A percentile compares a stretch with the other conserved stretches of the same genome.
phyloP scores from a whole-genome alignment of 2,888 invertebrate genomes.

The Ormyrus labotus region DNA sequence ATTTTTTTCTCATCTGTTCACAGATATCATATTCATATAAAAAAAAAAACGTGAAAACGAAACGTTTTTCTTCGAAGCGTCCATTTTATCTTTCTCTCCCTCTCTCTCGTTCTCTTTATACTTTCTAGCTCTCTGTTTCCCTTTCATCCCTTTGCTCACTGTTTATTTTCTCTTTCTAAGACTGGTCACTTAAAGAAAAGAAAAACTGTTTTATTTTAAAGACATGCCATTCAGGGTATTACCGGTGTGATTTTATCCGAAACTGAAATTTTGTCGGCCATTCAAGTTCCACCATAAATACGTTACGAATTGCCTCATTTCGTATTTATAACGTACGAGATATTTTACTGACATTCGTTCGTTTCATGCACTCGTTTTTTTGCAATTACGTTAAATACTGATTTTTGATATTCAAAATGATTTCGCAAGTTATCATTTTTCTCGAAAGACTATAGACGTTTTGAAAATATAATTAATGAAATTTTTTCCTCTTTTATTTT shows the following conservation, averaged over 20 bases:
- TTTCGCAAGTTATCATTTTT: slow-evolving; percentile 6
- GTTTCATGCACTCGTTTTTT: slow-evolving; percentile 59
- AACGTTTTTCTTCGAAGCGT: slow-evolving; percentile 60
- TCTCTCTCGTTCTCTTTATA: slow-evolving; percentile 38
- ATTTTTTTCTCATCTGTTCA: slow-evolving; percentile 65
- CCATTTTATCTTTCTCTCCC: slow-evolving; percentile 53
- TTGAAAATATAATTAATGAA: slow-evolving; percentile 38
- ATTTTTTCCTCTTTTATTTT: slow-evolving; percentile 47
- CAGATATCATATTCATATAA: slow-evolving; percentile 60
- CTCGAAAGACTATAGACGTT: slow-evolving; percentile 37
- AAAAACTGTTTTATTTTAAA: slow-evolving; percentile 56
- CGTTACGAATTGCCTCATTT: slow-evolving; percentile 51
- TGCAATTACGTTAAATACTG: slow-evolving; percentile 59
- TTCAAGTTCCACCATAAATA: slow-evolving; percentile 59
- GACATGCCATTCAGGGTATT: slow-evolving; percentile 86
- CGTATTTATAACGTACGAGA: slow-evolving; percentile 56
- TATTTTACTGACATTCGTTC: slow-evolving; percentile 59
- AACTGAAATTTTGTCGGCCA: slow-evolving; percentile 73
- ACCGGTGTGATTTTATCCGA: slow-evolving; percentile 77
- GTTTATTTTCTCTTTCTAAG: slow-evolving; percentile 51
- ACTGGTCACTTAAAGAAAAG: slow-evolving; percentile 53
- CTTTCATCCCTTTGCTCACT: slow-evolving; percentile 47
- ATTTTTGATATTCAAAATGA: slow-evolving; percentile 52
- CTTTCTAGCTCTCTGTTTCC: slow-evolving; percentile 49
- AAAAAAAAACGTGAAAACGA: slow-evolving; percentile 73